Evolutionary conservation across 1,140 invertebrate genomes (phyloP).

Genomic region (Eubasilissa regina): DNA sequence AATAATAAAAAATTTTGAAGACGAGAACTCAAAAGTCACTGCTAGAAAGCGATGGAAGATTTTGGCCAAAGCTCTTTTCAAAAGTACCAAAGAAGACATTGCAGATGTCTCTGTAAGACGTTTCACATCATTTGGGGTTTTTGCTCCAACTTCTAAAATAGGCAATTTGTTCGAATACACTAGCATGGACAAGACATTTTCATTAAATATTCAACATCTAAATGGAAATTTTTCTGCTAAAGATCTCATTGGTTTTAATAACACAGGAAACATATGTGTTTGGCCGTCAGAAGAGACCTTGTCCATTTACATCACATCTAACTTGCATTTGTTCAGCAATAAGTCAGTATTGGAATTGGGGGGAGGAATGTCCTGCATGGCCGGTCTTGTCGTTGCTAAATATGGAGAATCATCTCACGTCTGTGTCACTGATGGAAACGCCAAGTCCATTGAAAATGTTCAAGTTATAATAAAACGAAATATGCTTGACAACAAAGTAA

Average conservation of each 20-base stretch:
- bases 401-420: conserved; percentile 75
- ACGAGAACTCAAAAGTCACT: conserved; percentile 38
- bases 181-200: conserved; percentile 48
- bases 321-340: conserved; percentile 77
- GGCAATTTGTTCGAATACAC: conserved; percentile 65
- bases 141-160: conserved; percentile 64
- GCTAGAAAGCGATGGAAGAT: conserved; percentile 81
- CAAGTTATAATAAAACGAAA: conserved; percentile 77
- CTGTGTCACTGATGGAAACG: conserved; percentile 86
- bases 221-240: conserved; percentile 77
- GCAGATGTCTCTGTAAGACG: conserved; percentile 71
- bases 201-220: conserved; percentile 67
- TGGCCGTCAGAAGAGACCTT: conserved; percentile 93
- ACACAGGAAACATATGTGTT: conserved; percentile 92
- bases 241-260: conserved; percentile 89
- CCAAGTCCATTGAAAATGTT: conserved; percentile 84
- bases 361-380: conserved; percentile 89
- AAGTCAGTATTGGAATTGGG: conserved; percentile 85
- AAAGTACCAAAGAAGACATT: conserved; percentile 68
- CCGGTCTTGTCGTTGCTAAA: conserved; percentile 83
- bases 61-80: conserved; percentile 77
- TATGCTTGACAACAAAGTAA: conserved; percentile 67
- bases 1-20: conserved; percentile 27
- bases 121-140: conserved; percentile 74
- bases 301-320: conserved; percentile 81